A percentile compares a stretch with the other conserved stretches of the same genome.
Evolutionary conservation across 2,888 invertebrate genomes (phyloP).

Genomic region (Leptothorax acervorum): DNA sequence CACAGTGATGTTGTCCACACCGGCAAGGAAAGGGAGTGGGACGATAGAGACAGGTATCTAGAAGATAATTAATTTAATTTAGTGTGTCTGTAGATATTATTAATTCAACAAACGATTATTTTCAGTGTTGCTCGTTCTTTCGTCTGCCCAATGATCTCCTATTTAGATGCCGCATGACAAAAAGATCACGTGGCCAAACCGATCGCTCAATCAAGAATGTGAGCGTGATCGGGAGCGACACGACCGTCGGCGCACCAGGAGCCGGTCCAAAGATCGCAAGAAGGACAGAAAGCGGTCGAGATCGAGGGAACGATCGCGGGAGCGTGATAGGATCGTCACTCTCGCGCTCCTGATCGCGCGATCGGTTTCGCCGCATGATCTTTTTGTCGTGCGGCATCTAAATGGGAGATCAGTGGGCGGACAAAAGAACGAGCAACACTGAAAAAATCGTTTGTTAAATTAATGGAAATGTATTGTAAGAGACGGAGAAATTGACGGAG

Average conservation of each 20-base stretch:
- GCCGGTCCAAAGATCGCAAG: conserved; percentile 81
- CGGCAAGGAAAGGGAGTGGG: conserved; percentile 85
- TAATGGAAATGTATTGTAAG: too few relatives aligned
- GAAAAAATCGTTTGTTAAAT: too few relatives aligned
- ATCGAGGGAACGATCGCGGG: conserved; percentile 81
- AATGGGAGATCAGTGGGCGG: too few relatives aligned
- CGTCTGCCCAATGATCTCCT: not conserved
- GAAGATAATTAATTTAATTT: not conserved
- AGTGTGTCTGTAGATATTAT: not conserved
- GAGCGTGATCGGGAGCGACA: conserved; percentile 83
- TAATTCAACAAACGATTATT: not conserved
- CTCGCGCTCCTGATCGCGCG: conserved; percentile 74
- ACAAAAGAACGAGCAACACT: too few relatives aligned
- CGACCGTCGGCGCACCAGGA: conserved; percentile 81
- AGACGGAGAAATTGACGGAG: too few relatives aligned
- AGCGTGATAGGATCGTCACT: conserved; percentile 82
- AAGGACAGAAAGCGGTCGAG: conserved; percentile 77
- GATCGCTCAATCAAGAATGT: conserved; percentile 84
- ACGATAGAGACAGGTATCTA: conserved; percentile 84
- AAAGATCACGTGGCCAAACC: conserved; percentile 85
- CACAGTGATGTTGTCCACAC: conserved; percentile 76
- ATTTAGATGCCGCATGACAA: conserved; percentile 86
- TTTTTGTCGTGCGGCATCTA: too few relatives aligned
- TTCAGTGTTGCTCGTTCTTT: not conserved
- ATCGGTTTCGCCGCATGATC: conserved; percentile 60